Evolutionary conservation across 2,888 invertebrate species (phyloP), one percentile per base, ranked within the genome.

Genomic region (Catocala nupta): DNA sequence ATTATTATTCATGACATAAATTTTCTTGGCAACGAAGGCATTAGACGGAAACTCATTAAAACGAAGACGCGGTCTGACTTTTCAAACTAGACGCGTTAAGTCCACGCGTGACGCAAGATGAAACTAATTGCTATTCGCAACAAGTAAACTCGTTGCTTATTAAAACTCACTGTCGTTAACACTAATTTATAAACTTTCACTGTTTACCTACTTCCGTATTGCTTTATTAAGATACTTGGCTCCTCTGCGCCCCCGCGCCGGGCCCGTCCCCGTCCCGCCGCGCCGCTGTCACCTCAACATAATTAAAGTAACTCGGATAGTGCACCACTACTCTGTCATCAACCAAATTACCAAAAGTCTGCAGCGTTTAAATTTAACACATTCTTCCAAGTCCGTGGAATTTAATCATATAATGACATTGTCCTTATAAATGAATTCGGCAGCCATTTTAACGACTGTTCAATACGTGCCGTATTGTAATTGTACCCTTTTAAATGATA

Each of bases 21-120:
- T 93, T 92, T 91, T 89, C 88, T 87, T 84, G 78, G 87, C 88
- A 86, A 87, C 89, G 90, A 88, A 90, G 90, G 91, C 89, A 91
- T 92, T 93, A 92, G 90, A 88, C 88, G 92, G 91, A 93, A 93
- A 93, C 93, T 93, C 93, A 94, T 93, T 94, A 93, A 93, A 93
- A 92, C 88, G 78, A 86, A 88, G 90, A 92, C 92, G 92, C 91
- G 91, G 86, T 82, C 88, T 90, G 93, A 92, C 91, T 93, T 92
- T 92, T 91, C 92, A 93, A 93, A 93, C 89, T 90, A 91, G 92
- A 93, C 90, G 87, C 92, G 92, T 92, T 92, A 93, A 92, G 92
- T 90, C 91, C 92, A 93, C 91, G 92, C 92, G 93, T 92, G 92
- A 90, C 88, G 85, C 83, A 82, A 85, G 83, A 84, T 82, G 79